These are phyloP conservation scores for Zaprionus nigranus DNA, from an alignment of 1,140 invertebrate genomes.

Conservation along the genomic window DNA sequence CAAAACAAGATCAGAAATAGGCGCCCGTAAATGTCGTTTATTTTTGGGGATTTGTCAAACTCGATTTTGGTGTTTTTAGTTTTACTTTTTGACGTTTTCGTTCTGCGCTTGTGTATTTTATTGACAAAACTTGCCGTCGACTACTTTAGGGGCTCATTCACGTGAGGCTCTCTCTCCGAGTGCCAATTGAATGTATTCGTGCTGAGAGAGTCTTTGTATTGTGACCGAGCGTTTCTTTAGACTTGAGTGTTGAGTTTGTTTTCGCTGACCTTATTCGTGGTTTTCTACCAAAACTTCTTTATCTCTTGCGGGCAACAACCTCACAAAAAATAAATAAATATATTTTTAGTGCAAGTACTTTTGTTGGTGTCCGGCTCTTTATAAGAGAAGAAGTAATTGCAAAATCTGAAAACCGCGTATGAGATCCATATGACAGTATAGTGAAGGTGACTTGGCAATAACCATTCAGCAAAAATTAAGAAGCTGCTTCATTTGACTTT, in stretches of 20 bases:
- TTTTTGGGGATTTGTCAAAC: slow-evolving; percentile 44
- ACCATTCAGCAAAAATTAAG: background rate
- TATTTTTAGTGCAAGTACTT: background rate
- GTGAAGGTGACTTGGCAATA: background rate
- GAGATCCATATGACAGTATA: background rate
- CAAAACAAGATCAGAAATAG: slow-evolving; percentile 44
- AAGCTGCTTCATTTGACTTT: background rate
- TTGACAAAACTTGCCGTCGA: slow-evolving; percentile 19
- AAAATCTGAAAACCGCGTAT: background rate
- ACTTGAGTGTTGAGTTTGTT: slow-evolving; percentile 41
- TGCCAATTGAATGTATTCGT: background rate
- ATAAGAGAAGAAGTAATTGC: background rate
- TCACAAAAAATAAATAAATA: slow-evolving; percentile 23
- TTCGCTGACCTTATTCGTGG: slow-evolving; percentile 64
- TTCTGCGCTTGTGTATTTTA: slow-evolving; percentile 18
- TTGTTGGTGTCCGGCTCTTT: background rate
- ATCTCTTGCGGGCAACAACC: slow-evolving; percentile 59
- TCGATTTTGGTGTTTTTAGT: slow-evolving; percentile 35
- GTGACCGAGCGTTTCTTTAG: slow-evolving; percentile 44
- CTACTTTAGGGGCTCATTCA: slow-evolving; percentile 19
- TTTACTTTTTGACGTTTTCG: slow-evolving; percentile 32
- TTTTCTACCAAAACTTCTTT: slow-evolving; percentile 16
- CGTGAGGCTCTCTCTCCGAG: slow-evolving; percentile 33
- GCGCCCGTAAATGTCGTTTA: slow-evolving; percentile 20
- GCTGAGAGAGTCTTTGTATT: slow-evolving; percentile 7